A percentile compares a stretch with the other conserved stretches of the same genome.
phyloP scores from a whole-genome alignment of 2,888 invertebrate genomes.

The Sarcophaga carnaria region DNA sequence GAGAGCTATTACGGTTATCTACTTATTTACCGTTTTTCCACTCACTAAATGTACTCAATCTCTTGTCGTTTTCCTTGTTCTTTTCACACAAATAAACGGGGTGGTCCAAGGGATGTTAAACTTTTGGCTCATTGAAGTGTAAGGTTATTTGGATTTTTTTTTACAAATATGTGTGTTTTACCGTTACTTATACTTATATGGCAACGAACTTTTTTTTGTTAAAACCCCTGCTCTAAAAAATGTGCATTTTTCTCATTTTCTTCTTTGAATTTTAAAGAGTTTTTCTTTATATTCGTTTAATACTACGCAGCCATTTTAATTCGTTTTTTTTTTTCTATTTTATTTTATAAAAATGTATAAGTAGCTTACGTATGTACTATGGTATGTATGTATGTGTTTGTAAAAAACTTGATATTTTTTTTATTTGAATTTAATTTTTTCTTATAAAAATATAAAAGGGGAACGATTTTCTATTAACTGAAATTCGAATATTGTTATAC shows the following conservation, averaged over 20 bases:
- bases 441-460: slow-evolving; percentile 48
- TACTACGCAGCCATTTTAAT: slow-evolving; percentile 58
- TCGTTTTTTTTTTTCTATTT: not conserved
- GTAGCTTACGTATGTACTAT: slow-evolving; percentile 29
- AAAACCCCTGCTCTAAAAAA: slow-evolving; percentile 59
- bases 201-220: slow-evolving; percentile 62
- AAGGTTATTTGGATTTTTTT: slow-evolving; percentile 57
- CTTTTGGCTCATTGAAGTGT: slow-evolving; percentile 54
- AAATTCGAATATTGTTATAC: not conserved
- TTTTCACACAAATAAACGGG: not conserved
- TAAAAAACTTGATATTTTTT: slow-evolving; percentile 53
- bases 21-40: slow-evolving; percentile 50
- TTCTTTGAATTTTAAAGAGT: slow-evolving; percentile 43
- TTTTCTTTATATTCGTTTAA: slow-evolving; percentile 46
- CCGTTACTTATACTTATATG: slow-evolving; percentile 59
- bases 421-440: slow-evolving; percentile 43
- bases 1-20: slow-evolving; percentile 20
- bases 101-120: slow-evolving; percentile 26
- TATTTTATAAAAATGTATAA: slow-evolving; percentile 20
- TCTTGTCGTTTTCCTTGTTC: slow-evolving; percentile 16
- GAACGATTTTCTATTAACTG: not conserved
- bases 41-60: slow-evolving; percentile 54
- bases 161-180: slow-evolving; percentile 15
- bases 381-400: not conserved
- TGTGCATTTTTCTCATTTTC: slow-evolving; percentile 40